Base-by-base conservation (phyloP, 2,888 invertebrate species). In the Acronicta psi region DNA sequence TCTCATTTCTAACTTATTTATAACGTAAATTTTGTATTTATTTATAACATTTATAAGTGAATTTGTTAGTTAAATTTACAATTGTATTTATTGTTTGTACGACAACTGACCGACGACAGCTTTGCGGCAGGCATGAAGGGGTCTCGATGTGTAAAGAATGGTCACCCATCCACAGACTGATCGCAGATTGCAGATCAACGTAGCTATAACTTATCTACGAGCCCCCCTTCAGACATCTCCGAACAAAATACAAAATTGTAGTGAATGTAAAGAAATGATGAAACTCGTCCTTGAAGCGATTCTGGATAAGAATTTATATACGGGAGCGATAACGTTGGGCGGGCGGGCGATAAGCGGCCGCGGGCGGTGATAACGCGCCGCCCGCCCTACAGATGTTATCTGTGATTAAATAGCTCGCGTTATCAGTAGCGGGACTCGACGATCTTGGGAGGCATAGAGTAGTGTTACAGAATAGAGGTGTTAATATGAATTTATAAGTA, bases 381-480 rank as follows among this genome's bases (percentile, higher is more conserved):
- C 87, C 89, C 88, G 89, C 88, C 88, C 90, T 76, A 69, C 79
- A 79, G 89, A 91, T 91, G 83, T 76, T 88, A 90, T 91, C 90
- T 89, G 84, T 90, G 92, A 92, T 92, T 90, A 92, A 91, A 91
- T 89, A 90, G 90, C 90, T 75, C 75, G 83, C 80, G 79, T 85
- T 92, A 92, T 91, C 92, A 84, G 82, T 72, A 67, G 76, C 81
- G 77, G 74, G 83, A 77, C 76, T 80, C 76, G 80, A 81, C 83
- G 83, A 88, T 89, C 89, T 88, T 85, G 79, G 81, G 69, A 62
- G 64, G 71, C 47, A 52, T 59, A 90, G 89, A 83, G 80, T 82
- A 85, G 64, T 72, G 42, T 16, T 11, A 1, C 5, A 4, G 6
- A 36, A 57, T 45, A 82, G 77, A 79, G 73, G 56, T 50, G 34